Base-by-base conservation (phyloP, 2,888 invertebrate genomes). In the Sphaerophoria rueppellii region DNA sequence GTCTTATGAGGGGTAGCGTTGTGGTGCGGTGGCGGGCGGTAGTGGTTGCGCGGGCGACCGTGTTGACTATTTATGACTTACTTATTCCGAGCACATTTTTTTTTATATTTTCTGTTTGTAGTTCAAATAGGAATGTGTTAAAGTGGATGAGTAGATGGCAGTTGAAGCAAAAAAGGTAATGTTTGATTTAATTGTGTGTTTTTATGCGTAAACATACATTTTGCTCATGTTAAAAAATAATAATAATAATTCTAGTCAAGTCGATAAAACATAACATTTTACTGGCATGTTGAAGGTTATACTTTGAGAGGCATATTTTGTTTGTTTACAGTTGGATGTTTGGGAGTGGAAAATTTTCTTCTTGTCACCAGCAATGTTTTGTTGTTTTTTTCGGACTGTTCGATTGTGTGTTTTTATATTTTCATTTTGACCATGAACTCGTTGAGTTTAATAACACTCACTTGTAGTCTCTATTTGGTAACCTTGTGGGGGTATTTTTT, bases 391-490 rank as follows among this genome's bases (percentile, higher is more conserved):
- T 60, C 6, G 24, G 24, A 43, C 43, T 60, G 60, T 65, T 75
- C 69, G 34, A 43, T 24, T 60, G 43, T 65, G 70, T 73, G 16
- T 24, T 24, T 60, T 60, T 32, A 40, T 24, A n/a, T 14, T 24
- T 43, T n/a, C 16, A 40, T 37, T 4, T 14, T 78, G 73, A 14
- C 60, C 73, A 43, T 73, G 67, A 79, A 54, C 73, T 52, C 35
- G 37, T 60, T 24, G 34, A 67, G 78, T 73, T 79, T 73, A 67
- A 54, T 46, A 73, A 63, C 73, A 78, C 63, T 78, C 73, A 78
- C 63, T 78, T 63, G 61, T 48, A 43, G 75, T 32, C 24, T 24
- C 1, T 24, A 48, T 34, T 9, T 60, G 60, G 43, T 52, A 52
- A 40, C 37, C 46, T 52, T 50, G 24, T 16, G 16, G 16, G 16